Evolutionary conservation across 1,140 invertebrate genomes (phyloP).

Genomic region (Orchesella cincta): DNA sequence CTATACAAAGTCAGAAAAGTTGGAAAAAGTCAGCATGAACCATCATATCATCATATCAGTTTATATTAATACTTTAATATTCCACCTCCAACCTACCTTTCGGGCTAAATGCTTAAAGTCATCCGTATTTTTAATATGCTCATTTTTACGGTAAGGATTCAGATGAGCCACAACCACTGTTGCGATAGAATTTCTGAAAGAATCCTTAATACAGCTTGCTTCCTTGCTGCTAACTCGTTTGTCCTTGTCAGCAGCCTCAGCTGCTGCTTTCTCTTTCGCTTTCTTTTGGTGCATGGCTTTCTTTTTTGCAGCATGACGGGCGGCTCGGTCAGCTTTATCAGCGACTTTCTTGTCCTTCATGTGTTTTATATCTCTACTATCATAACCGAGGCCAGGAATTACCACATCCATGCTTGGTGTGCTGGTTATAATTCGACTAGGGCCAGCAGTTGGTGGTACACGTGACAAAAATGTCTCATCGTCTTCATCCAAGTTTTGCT

Average conservation of each 20-base stretch:
- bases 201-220: constrained; percentile 72
- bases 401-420: constrained; percentile 22
- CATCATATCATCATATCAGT: no score
- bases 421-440: not conserved
- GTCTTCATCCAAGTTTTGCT: constrained; percentile 14
- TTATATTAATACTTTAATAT: not conserved
- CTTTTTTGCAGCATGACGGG: constrained; percentile 7
- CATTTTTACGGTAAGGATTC: constrained; percentile 85
- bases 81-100: constrained; percentile 68
- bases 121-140: constrained; percentile 81
- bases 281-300: constrained; percentile 34
- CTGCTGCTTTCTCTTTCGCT: constrained; percentile 21
- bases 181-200: constrained; percentile 85
- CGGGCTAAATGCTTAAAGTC: constrained; percentile 95
- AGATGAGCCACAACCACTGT: constrained; percentile 84
- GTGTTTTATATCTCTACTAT: not conserved
- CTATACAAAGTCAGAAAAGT: constrained; percentile 58
- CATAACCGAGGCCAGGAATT: constrained; percentile 12
- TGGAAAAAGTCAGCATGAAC: not conserved
- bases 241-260: constrained; percentile 8
- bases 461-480: not conserved
- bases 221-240: constrained; percentile 35
- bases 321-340: constrained; percentile 1
- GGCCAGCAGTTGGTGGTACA: not conserved
- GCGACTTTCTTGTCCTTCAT: not conserved